Evolutionary conservation across 2,888 invertebrate genomes (phyloP), one percentile per base, ranked within the genome.

Genomic region (Ecliptopera silaceata): DNA sequence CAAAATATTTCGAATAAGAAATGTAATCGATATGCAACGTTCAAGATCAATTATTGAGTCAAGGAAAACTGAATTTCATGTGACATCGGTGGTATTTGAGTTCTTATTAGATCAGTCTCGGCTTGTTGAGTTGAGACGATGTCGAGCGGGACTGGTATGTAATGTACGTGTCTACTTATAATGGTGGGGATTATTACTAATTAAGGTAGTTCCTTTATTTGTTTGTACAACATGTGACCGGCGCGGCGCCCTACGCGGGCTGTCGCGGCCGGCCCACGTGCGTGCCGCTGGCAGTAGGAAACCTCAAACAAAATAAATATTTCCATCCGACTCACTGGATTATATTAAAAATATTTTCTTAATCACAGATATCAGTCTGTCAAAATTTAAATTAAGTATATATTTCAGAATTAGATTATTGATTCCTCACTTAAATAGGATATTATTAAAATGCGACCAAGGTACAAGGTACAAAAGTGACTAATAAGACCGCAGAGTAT

Each of bases 361-460:
- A 90, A 91, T 91, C 91, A 91, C 91, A 91, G 90, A 88, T 90
- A 90, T 91, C 91, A 91, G 91, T 91, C 91, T 91, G 91, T 89
- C 84, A 88, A 85, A 91, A 90, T 91, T 91, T 91, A 90, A 91
- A 91, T 91, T 91, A 91, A 91, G 90, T 91, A 91, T 91, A 91
- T 90, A 91, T 91, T 88, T 89, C 89, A 89, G 88, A 90, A 87
- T 85, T 86, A 88, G 82, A 85, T 90, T 87, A 86, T 86, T 87
- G 85, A 79, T 84, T 79, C 82, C 80, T 86, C 84, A 82, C 87
- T 84, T 85, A 86, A 72, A 80, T 84, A 88, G 80, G 83, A 84
- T 80, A 80, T 81, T 82, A 85, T 84, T 88, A 85, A 85, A 88
- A 86, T 88, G 86, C 87, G 79, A 80, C 84, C 82, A 89, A 90